Conservation (phyloP, 1,140 invertebrate genomes). For the Ruditapes philippinarum region DNA sequence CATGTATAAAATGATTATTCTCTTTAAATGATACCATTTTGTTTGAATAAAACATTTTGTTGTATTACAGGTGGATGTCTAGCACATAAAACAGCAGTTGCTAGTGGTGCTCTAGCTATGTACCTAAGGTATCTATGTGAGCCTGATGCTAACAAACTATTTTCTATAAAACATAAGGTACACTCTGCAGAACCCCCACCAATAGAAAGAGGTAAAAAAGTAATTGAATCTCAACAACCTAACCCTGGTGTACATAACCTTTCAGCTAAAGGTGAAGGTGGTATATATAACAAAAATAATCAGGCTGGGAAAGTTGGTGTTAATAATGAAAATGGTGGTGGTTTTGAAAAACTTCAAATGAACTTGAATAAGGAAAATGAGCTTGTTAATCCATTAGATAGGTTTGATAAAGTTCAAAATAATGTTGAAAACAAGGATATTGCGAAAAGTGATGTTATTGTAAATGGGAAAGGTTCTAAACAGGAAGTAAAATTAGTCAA, state of each 20-base stretch:
- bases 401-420: slow-evolving; percentile 35
- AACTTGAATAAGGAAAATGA: slow-evolving; percentile 22
- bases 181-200: neutral
- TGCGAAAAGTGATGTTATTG: no score
- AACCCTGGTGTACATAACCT: neutral
- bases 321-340: slow-evolving; percentile 3
- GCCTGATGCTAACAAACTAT: slow-evolving; percentile 67
- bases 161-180: slow-evolving; percentile 45
- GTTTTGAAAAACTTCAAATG: slow-evolving; percentile 29
- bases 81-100: slow-evolving; percentile 84
- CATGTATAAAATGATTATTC: no score
- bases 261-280: neutral
- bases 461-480: neutral
- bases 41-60: no score
- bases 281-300: neutral
- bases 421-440: slow-evolving; percentile 3
- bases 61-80: slow-evolving; percentile 83
- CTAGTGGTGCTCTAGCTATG: slow-evolving; percentile 80
- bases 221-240: neutral
- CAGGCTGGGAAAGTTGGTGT: neutral
- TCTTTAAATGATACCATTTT: no score
- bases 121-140: slow-evolving; percentile 82
- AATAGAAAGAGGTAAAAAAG: neutral
- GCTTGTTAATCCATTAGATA: neutral
- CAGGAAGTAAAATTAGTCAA: neutral